Conservation (phyloP, 2,888 invertebrate species). For the Callyntrura guangdongensis region DNA sequence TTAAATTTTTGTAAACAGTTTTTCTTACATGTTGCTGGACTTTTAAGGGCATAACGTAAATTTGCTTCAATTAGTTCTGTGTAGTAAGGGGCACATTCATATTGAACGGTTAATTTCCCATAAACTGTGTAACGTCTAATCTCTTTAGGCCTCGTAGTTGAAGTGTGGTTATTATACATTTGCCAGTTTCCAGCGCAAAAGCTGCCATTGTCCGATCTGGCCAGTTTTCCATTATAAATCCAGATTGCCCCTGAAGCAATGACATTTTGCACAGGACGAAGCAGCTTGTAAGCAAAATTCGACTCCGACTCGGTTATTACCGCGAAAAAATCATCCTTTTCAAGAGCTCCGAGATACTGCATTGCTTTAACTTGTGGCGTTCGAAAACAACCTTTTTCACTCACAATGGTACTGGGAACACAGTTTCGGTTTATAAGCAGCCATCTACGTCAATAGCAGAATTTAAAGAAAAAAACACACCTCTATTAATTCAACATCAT, state of each 20-base stretch:
- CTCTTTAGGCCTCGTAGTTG: not conserved
- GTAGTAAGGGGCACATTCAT: conserved; percentile 46
- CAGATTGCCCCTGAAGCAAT: conserved; percentile 58
- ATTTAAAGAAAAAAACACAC: conserved; percentile 26
- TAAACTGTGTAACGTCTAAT: conserved; percentile 36
- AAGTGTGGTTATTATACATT: not conserved
- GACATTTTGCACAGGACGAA: conserved; percentile 64
- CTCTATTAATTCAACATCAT: not conserved
- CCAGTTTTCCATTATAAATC: conserved; percentile 71
- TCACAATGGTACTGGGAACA: conserved; percentile 34
- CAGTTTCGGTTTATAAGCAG: conserved; percentile 67
- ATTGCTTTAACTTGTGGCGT: conserved; percentile 71
- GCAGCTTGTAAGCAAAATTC: conserved; percentile 12
- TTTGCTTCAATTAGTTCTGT: conserved; percentile 1
- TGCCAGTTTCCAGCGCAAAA: conserved; percentile 53
- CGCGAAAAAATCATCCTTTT: conserved; percentile 66
- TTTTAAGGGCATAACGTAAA: conserved; percentile 7
- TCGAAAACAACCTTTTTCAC: conserved; percentile 55
- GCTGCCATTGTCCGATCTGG: not conserved
- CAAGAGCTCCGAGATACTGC: conserved; percentile 48
- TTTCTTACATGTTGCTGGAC: conserved; percentile 39
- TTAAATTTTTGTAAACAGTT: not conserved
- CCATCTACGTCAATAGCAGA: conserved; percentile 60
- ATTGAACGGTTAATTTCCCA: conserved; percentile 60
- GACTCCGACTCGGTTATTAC: conserved; percentile 23